Conservation (phyloP, 2,888 invertebrate species). For the Scelioninae gen. 2 region DNA sequence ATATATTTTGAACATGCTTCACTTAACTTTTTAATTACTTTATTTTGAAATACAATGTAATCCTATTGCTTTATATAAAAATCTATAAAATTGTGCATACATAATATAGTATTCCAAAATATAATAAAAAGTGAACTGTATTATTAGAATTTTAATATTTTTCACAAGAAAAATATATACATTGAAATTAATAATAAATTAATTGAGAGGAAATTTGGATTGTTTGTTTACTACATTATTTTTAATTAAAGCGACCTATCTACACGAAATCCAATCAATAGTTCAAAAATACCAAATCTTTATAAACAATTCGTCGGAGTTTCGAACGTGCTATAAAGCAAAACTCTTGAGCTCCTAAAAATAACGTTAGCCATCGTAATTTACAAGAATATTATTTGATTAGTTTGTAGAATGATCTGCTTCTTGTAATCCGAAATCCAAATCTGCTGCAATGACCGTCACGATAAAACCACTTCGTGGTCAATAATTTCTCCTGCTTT, state of each 20-base stretch:
- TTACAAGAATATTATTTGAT: constrained; percentile 43
- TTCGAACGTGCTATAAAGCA: constrained; percentile 50
- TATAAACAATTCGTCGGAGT: constrained; percentile 51
- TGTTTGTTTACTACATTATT: constrained; percentile 17
- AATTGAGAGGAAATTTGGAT: background rate
- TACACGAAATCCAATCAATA: constrained; percentile 30
- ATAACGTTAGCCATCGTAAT: constrained; percentile 38
- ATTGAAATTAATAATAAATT: too few relatives aligned
- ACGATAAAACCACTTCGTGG: constrained; percentile 12
- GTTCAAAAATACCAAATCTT: constrained; percentile 43
- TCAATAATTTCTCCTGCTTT: constrained; percentile 25
- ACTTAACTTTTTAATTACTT: too few relatives aligned
- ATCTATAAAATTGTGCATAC: too few relatives aligned
- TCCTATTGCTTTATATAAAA: too few relatives aligned
- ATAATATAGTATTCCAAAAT: too few relatives aligned
- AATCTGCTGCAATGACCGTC: constrained; percentile 11
- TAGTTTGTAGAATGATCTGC: constrained; percentile 40
- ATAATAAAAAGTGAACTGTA: too few relatives aligned
- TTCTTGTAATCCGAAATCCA: constrained; percentile 36
- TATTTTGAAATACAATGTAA: too few relatives aligned
- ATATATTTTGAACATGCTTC: too few relatives aligned
- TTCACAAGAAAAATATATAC: too few relatives aligned
- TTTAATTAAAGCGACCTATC: constrained; percentile 19
- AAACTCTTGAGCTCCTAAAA: constrained; percentile 48
- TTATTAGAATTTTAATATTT: too few relatives aligned